These are phyloP conservation scores for Neuroterus valhalla DNA, from an alignment of 1,140 invertebrate species.

Conservation along the genomic window DNA sequence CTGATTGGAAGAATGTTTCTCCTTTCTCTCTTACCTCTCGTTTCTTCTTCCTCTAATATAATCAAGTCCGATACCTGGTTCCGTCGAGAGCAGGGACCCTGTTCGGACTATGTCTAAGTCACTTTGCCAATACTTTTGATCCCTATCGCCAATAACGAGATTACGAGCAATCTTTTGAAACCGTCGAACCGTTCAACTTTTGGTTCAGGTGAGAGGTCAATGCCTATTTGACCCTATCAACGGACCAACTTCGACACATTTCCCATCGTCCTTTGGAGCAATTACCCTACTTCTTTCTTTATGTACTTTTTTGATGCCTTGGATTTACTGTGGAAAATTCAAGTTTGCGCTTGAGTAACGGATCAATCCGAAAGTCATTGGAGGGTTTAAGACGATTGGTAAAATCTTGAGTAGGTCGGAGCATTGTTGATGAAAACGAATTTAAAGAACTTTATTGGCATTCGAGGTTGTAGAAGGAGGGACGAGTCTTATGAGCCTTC, in stretches of 20 bases:
- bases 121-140: conserved; percentile 52
- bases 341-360: too few relatives aligned
- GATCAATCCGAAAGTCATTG: too few relatives aligned
- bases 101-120: conserved; percentile 45
- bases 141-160: conserved; percentile 44
- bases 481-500: conserved; percentile 33
- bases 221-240: conserved; percentile 15
- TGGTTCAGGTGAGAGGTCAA: background rate
- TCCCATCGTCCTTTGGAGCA: conserved; percentile 16
- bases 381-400: too few relatives aligned
- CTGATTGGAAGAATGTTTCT: conserved; percentile 2
- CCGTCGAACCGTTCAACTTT: conserved; percentile 12
- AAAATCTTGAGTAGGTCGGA: background rate
- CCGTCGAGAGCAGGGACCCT: conserved; percentile 36
- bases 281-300: background rate
- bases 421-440: background rate
- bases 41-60: conserved; percentile 40
- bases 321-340: too few relatives aligned
- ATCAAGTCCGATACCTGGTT: conserved; percentile 42
- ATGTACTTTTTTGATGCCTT: too few relatives aligned
- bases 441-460: conserved; percentile 31
- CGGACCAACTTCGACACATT: conserved; percentile 2
- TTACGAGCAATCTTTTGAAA: conserved; percentile 38
- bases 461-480: conserved; percentile 21
- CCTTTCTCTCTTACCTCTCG: background rate